phyloP scores from a whole-genome alignment of 1,140 invertebrate genomes.

The Wiebesia pumilae region DNA sequence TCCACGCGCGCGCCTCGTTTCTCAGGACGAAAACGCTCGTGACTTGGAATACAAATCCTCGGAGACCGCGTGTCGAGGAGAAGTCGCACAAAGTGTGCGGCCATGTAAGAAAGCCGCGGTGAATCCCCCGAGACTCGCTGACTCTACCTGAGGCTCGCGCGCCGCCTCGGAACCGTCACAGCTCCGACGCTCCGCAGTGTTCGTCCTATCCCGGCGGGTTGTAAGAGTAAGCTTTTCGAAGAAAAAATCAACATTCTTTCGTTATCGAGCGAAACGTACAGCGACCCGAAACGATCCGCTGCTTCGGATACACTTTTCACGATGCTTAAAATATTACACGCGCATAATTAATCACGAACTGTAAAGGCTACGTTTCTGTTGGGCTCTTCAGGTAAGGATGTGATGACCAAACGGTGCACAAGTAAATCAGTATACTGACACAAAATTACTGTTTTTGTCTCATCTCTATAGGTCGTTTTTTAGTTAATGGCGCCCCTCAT shows the following conservation, averaged over 20 bases:
- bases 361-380: not conserved
- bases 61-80: conserved; percentile 59
- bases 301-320: not conserved
- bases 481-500: too few relatives aligned
- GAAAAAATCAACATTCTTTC: conserved; percentile 51
- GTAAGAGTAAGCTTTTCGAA: not conserved
- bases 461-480: not conserved
- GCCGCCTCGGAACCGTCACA: not conserved
- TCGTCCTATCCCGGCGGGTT: not conserved
- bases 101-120: conserved; percentile 31
- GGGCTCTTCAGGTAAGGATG: not conserved
- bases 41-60: conserved; percentile 70
- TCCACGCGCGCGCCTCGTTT: conserved; percentile 55
- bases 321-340: not conserved
- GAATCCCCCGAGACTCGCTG: conserved; percentile 62
- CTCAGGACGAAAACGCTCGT: conserved; percentile 65
- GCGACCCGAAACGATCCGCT: not conserved
- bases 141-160: conserved; percentile 59
- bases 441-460: not conserved
- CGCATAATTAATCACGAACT: conserved; percentile 43
- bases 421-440: not conserved
- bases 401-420: not conserved
- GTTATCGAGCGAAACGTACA: conserved; percentile 32
- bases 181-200: too few relatives aligned
- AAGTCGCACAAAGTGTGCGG: conserved; percentile 68